Evolutionary conservation across 2,797 vertebrate genomes (phyloP).

Genomic region (Gymnoscopelus braueri): DNA sequence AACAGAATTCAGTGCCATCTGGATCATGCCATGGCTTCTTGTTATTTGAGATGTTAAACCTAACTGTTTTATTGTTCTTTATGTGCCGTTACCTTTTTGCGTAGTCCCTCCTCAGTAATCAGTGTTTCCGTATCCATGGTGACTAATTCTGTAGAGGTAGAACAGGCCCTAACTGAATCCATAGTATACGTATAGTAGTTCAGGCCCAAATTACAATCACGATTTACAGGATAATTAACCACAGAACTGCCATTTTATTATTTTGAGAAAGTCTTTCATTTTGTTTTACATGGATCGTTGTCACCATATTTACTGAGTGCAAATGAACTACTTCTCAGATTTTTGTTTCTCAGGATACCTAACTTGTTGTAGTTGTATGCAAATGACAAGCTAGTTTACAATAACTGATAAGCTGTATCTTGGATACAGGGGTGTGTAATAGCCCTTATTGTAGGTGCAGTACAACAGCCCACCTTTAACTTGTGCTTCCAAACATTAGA

Average conservation of each 20-base stretch:
- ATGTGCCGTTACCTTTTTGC: slow-evolving; percentile 19
- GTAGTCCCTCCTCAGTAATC: slow-evolving; percentile 28
- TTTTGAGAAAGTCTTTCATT: too few relatives aligned
- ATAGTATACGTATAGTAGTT: slow-evolving; percentile 19
- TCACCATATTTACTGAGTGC: neutral
- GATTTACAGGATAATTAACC: neutral
- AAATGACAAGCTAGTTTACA: too few relatives aligned
- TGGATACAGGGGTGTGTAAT: too few relatives aligned
- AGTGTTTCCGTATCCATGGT: slow-evolving; percentile 51
- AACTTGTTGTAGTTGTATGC: too few relatives aligned
- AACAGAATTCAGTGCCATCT: neutral
- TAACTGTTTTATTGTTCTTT: slow-evolving; percentile 40
- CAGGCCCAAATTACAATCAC: slow-evolving; percentile 15
- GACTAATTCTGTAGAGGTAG: slow-evolving; percentile 12
- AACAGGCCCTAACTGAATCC: slow-evolving; percentile 20
- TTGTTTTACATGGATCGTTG: too few relatives aligned
- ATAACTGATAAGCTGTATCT: too few relatives aligned
- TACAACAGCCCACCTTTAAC: too few relatives aligned
- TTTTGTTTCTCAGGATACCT: too few relatives aligned
- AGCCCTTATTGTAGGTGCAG: too few relatives aligned
- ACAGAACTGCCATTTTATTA: too few relatives aligned
- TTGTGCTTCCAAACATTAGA: too few relatives aligned
- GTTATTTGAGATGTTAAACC: slow-evolving; percentile 26
- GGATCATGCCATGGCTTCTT: slow-evolving; percentile 30
- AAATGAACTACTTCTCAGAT: neutral